These are phyloP conservation scores for Scolanthus callimorphus DNA, from an alignment of 92 coral and sea anemone genomes.

Conservation along the genomic window DNA sequence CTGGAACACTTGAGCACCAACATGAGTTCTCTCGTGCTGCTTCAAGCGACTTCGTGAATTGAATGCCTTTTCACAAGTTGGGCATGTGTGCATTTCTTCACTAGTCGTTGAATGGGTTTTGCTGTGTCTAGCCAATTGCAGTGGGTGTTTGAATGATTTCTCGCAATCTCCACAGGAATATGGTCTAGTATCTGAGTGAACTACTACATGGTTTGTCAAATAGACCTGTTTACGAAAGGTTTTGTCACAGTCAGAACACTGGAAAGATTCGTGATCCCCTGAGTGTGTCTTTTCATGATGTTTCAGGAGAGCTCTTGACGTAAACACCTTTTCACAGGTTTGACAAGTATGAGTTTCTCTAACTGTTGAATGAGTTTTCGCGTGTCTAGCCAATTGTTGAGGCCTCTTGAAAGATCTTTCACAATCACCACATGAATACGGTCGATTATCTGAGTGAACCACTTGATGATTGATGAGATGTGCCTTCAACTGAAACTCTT, in stretches of 20 bases:
- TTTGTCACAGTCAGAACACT: constrained; percentile 26
- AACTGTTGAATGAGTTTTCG: constrained; percentile 10
- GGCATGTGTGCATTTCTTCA: too few relatives aligned
- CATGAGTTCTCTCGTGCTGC: constrained; percentile 8
- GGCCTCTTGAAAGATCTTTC: constrained; percentile 12
- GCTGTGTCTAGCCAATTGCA: constrained; percentile 1
- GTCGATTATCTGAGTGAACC: constrained; percentile 18
- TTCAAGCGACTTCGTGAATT: constrained; percentile 4
- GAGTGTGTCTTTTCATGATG: constrained; percentile 10
- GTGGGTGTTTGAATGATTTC: constrained; percentile 8
- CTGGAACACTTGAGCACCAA: too few relatives aligned
- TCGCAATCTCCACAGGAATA: constrained; percentile 9
- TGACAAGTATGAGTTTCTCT: too few relatives aligned
- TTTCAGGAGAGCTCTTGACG: constrained; percentile 3
- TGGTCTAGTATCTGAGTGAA: constrained; percentile 14
- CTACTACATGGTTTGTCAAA: constrained; percentile 7
- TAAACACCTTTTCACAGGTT: not conserved
- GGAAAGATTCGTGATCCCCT: too few relatives aligned
- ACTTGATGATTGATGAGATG: constrained; percentile 6
- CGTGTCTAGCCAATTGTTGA: constrained; percentile 4
- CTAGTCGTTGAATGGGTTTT: constrained; percentile 12
- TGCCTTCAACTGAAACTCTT: constrained; percentile 8
- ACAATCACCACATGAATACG: constrained; percentile 7
- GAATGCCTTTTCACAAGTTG: not conserved
- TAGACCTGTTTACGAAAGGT: not conserved